phyloP scores from a whole-genome alignment of 2,113 vertebrate species.

The Scytalopus superciliaris region DNA sequence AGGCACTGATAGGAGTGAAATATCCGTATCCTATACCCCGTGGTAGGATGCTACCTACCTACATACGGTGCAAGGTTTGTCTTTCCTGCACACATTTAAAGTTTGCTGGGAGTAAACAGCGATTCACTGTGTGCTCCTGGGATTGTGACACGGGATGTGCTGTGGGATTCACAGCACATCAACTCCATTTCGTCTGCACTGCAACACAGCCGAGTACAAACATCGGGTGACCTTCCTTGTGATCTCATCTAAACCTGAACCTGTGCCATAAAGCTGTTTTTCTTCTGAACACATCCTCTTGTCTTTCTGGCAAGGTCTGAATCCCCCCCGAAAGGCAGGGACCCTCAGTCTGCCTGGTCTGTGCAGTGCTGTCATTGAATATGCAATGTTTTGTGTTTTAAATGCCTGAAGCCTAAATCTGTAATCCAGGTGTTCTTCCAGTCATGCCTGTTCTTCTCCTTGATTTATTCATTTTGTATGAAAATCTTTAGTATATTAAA shows the following conservation, averaged over 20 bases:
- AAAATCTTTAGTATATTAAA: not conserved
- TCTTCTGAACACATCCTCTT: not conserved
- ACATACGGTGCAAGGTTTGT: not conserved
- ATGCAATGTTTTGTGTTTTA: not conserved
- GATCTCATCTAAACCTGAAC: slow-evolving; percentile 9
- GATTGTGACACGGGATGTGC: not conserved
- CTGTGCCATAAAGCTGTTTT: not conserved
- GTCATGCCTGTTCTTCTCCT: not conserved
- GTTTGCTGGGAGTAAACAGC: not conserved
- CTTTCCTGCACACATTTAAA: not conserved
- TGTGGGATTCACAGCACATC: slow-evolving; percentile 1
- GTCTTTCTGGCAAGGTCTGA: not conserved
- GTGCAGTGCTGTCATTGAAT: not conserved
- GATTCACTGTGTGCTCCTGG: not conserved
- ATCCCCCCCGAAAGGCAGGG: not conserved
- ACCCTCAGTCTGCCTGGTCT: not conserved
- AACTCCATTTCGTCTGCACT: not conserved
- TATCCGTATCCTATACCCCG: fast-evolving
- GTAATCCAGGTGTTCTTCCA: not conserved
- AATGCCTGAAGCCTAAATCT: not conserved
- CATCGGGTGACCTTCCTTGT: slow-evolving; percentile 32
- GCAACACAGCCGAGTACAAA: not conserved
- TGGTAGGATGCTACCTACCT: not conserved
- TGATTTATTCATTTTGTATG: not conserved
- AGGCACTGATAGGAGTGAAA: not conserved